These are phyloP conservation scores for Parotia lawesii DNA, from an alignment of 2,113 vertebrate genomes.

Conservation along the genomic window DNA sequence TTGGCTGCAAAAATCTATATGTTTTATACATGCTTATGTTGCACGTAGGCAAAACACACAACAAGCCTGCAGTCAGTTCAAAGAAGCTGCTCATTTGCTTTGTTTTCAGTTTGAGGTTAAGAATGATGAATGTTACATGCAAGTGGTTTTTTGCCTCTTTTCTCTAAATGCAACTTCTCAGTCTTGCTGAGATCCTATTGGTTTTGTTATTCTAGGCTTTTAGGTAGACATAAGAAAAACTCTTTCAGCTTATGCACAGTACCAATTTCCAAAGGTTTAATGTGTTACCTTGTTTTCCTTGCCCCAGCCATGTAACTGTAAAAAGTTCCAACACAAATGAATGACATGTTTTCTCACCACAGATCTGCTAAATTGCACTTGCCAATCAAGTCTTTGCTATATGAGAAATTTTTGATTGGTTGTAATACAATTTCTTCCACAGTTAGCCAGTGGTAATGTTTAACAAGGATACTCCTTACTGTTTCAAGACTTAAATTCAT, in stretches of 20 bases:
- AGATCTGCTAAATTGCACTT: background rate
- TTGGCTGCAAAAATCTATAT: background rate
- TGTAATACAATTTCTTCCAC: background rate
- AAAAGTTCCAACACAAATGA: background rate
- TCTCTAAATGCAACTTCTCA: background rate
- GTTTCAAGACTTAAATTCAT: background rate
- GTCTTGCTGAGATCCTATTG: background rate
- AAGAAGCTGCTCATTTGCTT: background rate
- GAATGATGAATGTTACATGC: rapidly evolving
- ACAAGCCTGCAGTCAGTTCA: background rate
- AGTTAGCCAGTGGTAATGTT: background rate
- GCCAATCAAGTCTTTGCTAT: background rate
- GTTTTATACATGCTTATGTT: background rate
- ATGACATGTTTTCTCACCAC: background rate
- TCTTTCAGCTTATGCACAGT: background rate
- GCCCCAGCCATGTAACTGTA: background rate
- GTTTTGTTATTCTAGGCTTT: background rate
- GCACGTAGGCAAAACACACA: background rate
- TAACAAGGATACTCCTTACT: background rate
- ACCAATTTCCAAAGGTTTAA: background rate
- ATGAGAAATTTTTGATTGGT: background rate
- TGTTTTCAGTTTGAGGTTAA: background rate
- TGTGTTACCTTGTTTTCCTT: background rate
- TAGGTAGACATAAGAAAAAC: background rate
- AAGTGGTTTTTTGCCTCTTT: background rate